These are phyloP conservation scores for Phytoseiulus persimilis DNA, from an alignment of 2,888 invertebrate genomes.

Conservation along the genomic window DNA sequence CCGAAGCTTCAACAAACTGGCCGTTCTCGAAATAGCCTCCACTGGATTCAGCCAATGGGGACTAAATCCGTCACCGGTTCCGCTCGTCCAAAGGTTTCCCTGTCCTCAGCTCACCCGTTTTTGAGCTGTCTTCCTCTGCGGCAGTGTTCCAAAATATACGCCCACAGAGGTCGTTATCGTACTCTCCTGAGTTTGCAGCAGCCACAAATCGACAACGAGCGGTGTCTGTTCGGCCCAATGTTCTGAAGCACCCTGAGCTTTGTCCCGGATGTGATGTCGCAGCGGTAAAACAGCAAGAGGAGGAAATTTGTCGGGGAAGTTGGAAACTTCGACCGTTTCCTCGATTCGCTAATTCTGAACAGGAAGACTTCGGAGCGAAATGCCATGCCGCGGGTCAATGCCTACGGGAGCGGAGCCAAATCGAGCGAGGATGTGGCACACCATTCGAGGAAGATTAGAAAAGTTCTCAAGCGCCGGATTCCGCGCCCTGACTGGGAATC, in stretches of 20 bases:
- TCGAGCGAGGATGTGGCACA: not conserved
- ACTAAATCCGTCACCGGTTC: too few relatives aligned
- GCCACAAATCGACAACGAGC: not conserved
- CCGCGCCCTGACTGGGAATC: not conserved
- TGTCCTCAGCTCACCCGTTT: not conserved
- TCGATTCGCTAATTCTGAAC: too few relatives aligned
- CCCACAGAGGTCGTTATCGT: not conserved
- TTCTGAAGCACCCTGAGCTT: not conserved
- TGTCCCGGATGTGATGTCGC: not conserved
- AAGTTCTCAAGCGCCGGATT: not conserved
- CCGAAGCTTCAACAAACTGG: too few relatives aligned
- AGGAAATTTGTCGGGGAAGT: not conserved
- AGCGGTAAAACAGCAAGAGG: not conserved
- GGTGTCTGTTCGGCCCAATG: not conserved
- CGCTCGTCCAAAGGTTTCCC: too few relatives aligned
- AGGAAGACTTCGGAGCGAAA: too few relatives aligned
- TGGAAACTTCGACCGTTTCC: not conserved
- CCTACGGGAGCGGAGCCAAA: not conserved
- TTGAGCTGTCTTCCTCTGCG: not conserved
- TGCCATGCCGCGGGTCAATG: too few relatives aligned
- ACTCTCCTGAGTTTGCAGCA: not conserved
- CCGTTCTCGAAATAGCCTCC: too few relatives aligned
- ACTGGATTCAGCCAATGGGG: too few relatives aligned
- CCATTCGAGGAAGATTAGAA: not conserved
- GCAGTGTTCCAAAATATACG: not conserved